phyloP scores from a whole-genome alignment of 2,888 invertebrate species.

The Polydrusus pterygomalis region DNA sequence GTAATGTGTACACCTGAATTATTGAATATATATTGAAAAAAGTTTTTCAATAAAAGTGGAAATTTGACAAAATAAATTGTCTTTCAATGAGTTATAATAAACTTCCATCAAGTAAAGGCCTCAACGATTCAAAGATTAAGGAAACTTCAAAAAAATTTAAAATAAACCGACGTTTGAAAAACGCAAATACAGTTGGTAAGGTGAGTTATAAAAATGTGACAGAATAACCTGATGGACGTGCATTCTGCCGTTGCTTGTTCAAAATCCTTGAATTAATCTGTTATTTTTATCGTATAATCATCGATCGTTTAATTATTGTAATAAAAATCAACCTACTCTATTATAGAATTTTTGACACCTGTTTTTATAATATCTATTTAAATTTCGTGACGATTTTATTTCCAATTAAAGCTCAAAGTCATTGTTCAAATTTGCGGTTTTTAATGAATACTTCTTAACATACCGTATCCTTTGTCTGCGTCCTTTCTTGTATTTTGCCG shows the following conservation, averaged over 20 bases:
- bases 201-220: not conserved
- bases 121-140: too few species aligned
- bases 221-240: too few species aligned
- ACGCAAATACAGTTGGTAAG: too few species aligned
- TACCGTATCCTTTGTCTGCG: conserved; percentile 38
- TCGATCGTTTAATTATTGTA: conserved; percentile 3
- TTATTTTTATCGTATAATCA: not conserved
- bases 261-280: not conserved
- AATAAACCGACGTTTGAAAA: too few species aligned
- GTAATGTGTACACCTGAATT: too few species aligned
- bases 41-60: too few species aligned
- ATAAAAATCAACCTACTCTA: conserved; percentile 14
- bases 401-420: conserved; percentile 50
- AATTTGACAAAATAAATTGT: too few species aligned
- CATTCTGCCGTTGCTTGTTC: too few species aligned
- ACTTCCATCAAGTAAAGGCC: too few species aligned
- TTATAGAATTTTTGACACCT: conserved; percentile 9
- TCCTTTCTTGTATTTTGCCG: conserved; percentile 33
- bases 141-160: too few species aligned
- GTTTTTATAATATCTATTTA: conserved; percentile 6
- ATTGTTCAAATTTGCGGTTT: conserved; percentile 48
- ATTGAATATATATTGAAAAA: too few species aligned
- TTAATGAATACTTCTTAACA: conserved; percentile 44
- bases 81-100: too few species aligned
- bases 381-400: conserved; percentile 34